A percentile compares a stretch with the other conserved stretches of the same genome.
Evolutionary conservation across 1,140 invertebrate genomes (phyloP).

Genomic region (Ptiloglossa arizonensis): DNA sequence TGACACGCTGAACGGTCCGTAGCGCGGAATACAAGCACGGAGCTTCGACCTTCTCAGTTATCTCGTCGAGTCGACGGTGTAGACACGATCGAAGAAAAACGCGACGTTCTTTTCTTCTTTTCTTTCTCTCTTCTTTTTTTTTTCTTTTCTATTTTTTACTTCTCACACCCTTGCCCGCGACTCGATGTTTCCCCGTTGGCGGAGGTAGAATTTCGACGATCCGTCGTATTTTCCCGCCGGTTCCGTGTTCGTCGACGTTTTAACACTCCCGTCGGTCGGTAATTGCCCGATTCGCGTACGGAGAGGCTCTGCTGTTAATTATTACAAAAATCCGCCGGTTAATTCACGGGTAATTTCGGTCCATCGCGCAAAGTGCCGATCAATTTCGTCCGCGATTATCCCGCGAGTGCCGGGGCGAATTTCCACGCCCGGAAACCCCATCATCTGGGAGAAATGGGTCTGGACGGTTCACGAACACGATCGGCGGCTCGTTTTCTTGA

Average conservation of each 20-base stretch:
- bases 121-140: too few relatives aligned
- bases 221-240: too few relatives aligned
- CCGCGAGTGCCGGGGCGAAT: background rate
- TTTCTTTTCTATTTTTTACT: too few relatives aligned
- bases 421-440: background rate
- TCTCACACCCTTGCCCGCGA: too few relatives aligned
- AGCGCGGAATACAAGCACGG: background rate
- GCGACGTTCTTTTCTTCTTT: background rate
- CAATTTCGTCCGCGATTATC: background rate
- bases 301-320: background rate
- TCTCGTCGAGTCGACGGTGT: background rate
- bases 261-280: background rate
- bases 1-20: slow-evolving; percentile 29
- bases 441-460: background rate
- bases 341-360: background rate
- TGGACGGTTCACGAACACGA: background rate
- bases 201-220: background rate
- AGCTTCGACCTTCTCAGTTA: slow-evolving; percentile 2
- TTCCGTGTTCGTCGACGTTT: background rate
- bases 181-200: background rate
- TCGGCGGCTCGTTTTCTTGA: background rate
- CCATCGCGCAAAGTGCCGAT: background rate
- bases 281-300: background rate
- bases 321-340: background rate
- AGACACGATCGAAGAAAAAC: background rate